Evolutionary conservation across 2,888 invertebrate species (phyloP), one percentile per base, ranked within the genome.

Genomic region (Clistopyga incitator): DNA sequence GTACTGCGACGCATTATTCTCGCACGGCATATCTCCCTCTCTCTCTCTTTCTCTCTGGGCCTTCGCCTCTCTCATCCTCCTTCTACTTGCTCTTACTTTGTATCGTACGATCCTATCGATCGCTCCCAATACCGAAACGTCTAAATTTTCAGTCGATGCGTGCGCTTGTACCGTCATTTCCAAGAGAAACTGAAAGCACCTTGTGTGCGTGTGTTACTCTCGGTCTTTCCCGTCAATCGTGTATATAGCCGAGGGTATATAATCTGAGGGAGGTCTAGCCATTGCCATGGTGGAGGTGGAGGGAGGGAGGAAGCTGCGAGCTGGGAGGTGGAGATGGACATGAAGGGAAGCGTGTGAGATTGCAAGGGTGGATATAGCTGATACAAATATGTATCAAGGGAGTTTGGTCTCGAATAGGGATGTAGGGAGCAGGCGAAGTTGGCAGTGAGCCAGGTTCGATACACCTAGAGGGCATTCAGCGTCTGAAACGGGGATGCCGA

Each of bases 331-430:
- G 65, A 76, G 65, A 59, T 10, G 68, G 18, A 59, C 47, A 54
- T 25, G 71, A n/a, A 25, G 78, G 76, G 71, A 76, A 76, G 45
- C 59, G 71, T 76, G 67, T 59, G 71, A 47, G 72, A 79, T 79
- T 67, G 79, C 76, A 61, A 76, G 61, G 65, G 79, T 65, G 67
- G 68, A 71, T 79, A 83, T 76, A 79, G 76, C 79, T 67, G 79
- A 71, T 83, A 79, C 82, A 83, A 79, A 83, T 83, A 79, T 83
- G 82, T 83, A 83, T 83, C 79, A 74, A 79, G 65, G 79, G 79
- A 79, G 76, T 83, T 79, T 71, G 71, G 71, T 71, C 54, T 71
- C 42, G 59, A 23, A 50, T 47, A 23, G 74, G 61, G 61, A 70
- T 71, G 75, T 47, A 70, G 68, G 75, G 54, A 70, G 68, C 38